phyloP scores from a whole-genome alignment of 2,888 invertebrate genomes.

The Drosophila putrida region DNA sequence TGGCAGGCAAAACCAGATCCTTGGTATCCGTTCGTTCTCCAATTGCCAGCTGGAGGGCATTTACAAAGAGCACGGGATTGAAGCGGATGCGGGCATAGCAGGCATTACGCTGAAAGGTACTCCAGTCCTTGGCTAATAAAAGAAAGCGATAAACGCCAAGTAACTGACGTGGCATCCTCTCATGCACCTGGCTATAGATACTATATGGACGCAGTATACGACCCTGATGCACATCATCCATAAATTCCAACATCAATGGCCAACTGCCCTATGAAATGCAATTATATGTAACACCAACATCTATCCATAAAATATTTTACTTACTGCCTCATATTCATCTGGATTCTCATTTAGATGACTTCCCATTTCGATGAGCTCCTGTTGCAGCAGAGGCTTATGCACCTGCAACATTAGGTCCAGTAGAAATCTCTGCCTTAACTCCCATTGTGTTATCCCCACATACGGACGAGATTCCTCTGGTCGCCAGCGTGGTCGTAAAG shows the following conservation, averaged over 20 bases:
- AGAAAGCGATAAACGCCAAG: slow-evolving; percentile 68
- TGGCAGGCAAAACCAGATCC: slow-evolving; percentile 89
- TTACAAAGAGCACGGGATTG: slow-evolving; percentile 91
- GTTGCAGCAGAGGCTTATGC: slow-evolving; percentile 70
- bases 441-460: slow-evolving; percentile 5
- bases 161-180: slow-evolving; percentile 58
- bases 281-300: neutral
- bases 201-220: slow-evolving; percentile 57
- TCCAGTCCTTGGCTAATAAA: slow-evolving; percentile 87
- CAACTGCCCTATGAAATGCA: slow-evolving; percentile 41
- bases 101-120: slow-evolving; percentile 87
- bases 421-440: slow-evolving; percentile 62
- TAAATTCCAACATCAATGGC: slow-evolving; percentile 46
- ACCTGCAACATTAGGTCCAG: slow-evolving; percentile 74
- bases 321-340: slow-evolving; percentile 56
- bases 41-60: slow-evolving; percentile 89
- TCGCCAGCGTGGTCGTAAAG: slow-evolving; percentile 26
- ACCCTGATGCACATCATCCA: slow-evolving; percentile 45
- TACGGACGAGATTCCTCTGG: neutral
- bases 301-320: neutral
- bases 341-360: slow-evolving; percentile 53
- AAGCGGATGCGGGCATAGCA: slow-evolving; percentile 89
- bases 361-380: slow-evolving; percentile 63
- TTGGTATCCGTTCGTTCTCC: slow-evolving; percentile 88
- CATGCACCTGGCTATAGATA: slow-evolving; percentile 55